phyloP scores from a whole-genome alignment of 2,888 invertebrate genomes.

The Himalopsyche kuldschensis region DNA sequence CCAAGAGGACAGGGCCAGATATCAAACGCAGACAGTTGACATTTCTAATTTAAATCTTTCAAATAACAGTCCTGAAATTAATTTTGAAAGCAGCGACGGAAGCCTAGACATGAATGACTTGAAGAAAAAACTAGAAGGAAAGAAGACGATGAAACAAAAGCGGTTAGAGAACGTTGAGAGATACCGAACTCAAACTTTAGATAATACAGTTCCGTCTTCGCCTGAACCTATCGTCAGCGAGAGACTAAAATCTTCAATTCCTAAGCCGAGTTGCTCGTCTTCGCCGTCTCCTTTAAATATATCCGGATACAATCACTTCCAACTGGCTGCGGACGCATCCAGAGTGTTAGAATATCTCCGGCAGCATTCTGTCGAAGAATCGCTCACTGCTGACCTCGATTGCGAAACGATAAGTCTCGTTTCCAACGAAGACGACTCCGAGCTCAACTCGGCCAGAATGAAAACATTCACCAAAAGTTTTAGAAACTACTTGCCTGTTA shows the following conservation, averaged over 20 bases:
- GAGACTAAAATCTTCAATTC: slow-evolving; percentile 50
- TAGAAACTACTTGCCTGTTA: slow-evolving; percentile 55
- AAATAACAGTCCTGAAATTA: slow-evolving; percentile 44
- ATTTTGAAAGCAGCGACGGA: not conserved
- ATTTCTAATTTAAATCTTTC: slow-evolving; percentile 42
- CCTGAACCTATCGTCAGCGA: slow-evolving; percentile 59
- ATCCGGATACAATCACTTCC: slow-evolving; percentile 21
- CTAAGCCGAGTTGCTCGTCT: slow-evolving; percentile 41
- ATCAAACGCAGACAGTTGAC: slow-evolving; percentile 67
- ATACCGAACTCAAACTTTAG: slow-evolving; percentile 72
- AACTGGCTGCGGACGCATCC: slow-evolving; percentile 19
- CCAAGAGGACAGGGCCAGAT: slow-evolving; percentile 67
- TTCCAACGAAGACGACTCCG: slow-evolving; percentile 73
- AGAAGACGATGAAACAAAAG: slow-evolving; percentile 60
- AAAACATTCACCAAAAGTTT: slow-evolving; percentile 63
- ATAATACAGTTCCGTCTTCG: slow-evolving; percentile 58
- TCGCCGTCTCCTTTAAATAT: slow-evolving; percentile 11
- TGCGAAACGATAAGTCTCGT: slow-evolving; percentile 68
- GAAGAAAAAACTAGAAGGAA: slow-evolving; percentile 52
- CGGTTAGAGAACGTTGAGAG: slow-evolving; percentile 70
- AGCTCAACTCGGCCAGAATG: slow-evolving; percentile 62
- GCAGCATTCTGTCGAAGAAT: slow-evolving; percentile 22
- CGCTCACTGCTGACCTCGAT: slow-evolving; percentile 46
- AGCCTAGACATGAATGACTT: slow-evolving; percentile 47
- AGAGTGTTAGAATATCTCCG: slow-evolving; percentile 22